Percentiles rank a stretch among this genome's conserved stretches.
These are phyloP conservation scores for Colletes gigas DNA, from an alignment of 1,140 invertebrate genomes.

Conservation along the genomic window DNA sequence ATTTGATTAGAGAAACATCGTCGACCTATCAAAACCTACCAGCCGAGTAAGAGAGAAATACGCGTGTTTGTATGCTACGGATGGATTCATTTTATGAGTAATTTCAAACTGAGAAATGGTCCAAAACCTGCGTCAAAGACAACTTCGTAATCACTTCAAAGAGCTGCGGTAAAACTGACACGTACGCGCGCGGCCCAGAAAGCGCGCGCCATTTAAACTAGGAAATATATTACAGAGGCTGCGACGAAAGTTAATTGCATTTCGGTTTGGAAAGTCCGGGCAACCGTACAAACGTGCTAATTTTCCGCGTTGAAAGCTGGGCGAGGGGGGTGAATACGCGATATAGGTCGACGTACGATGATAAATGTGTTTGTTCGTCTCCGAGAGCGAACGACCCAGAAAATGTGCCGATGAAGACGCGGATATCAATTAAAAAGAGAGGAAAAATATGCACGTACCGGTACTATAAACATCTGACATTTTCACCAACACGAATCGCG, in stretches of 20 bases:
- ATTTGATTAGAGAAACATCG: background rate
- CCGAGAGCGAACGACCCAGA: background rate
- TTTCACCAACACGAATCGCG: too few relatives aligned
- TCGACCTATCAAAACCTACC: background rate
- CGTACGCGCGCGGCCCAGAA: background rate
- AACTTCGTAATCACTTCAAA: constrained; percentile 6
- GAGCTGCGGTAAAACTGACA: constrained; percentile 16
- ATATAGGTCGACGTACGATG: constrained; percentile 9
- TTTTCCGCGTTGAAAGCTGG: constrained; percentile 19
- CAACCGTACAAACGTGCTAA: constrained; percentile 25
- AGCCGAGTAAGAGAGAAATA: background rate
- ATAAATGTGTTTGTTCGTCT: constrained; percentile 38
- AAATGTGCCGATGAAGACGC: constrained; percentile 1
- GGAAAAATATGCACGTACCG: too few relatives aligned
- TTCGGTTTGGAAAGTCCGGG: constrained; percentile 12
- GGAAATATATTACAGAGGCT: constrained; percentile 16
- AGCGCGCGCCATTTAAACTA: background rate
- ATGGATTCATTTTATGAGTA: constrained; percentile 1
- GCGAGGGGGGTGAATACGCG: background rate
- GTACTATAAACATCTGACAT: too few relatives aligned
- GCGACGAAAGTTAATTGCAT: constrained; percentile 34
- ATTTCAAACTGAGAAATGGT: background rate
- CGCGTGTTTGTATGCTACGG: background rate
- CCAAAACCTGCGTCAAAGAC: background rate
- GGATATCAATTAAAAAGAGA: background rate